phyloP scores from a whole-genome alignment of 2,113 vertebrate species.

The Hypocryptadius cinnamomeus region DNA sequence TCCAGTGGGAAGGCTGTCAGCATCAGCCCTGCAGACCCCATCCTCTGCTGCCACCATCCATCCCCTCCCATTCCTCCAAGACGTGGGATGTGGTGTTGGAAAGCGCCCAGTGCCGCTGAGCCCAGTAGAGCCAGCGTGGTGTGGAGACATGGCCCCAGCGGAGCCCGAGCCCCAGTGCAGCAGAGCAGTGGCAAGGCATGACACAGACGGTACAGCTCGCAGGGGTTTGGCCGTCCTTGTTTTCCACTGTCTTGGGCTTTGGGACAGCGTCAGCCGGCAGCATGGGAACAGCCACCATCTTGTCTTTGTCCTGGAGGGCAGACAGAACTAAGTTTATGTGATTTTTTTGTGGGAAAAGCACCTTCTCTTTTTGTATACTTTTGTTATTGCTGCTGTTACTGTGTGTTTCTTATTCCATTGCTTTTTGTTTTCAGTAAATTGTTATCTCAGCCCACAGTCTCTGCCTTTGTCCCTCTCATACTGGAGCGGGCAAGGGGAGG shows the following conservation, averaged over 20 bases:
- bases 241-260: not conserved
- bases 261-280: not conserved
- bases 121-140: accelerated
- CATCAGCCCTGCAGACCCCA: not conserved
- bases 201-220: accelerated
- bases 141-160: accelerated
- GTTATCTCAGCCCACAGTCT: not conserved
- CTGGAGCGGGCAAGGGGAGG: not conserved
- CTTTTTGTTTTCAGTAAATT: not conserved
- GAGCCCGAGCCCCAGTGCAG: accelerated
- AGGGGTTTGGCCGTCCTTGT: accelerated
- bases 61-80: accelerated
- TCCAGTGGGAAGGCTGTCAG: not conserved
- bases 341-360: not conserved
- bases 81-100: too few relatives aligned
- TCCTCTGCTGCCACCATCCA: not conserved
- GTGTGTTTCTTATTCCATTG: not conserved
- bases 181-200: not conserved
- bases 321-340: not conserved
- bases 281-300: accelerated
- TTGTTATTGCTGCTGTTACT: not conserved
- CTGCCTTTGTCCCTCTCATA: not conserved
- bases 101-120: accelerated
- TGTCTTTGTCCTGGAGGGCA: accelerated
- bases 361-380: not conserved